phyloP scores from a whole-genome alignment of 2,888 invertebrate genomes.

The Temnothorax rugatulus region DNA sequence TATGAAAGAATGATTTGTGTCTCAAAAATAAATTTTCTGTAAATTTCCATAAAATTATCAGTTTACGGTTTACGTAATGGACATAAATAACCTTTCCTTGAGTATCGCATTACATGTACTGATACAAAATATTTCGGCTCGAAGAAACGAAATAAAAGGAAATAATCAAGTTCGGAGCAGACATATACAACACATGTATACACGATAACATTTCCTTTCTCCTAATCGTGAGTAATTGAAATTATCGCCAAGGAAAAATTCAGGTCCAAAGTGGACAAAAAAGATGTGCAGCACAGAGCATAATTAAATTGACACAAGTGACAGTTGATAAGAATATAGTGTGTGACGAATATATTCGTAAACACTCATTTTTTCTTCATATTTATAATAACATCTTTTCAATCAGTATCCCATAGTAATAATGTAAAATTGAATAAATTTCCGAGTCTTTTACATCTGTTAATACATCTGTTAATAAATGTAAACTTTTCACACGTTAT shows the following conservation, averaged over 20 bases:
- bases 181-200: background rate
- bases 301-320: slow-evolving; percentile 4
- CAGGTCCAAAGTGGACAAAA: background rate
- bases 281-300: background rate
- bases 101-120: background rate
- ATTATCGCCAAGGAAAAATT: background rate
- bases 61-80: background rate
- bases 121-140: slow-evolving; percentile 18
- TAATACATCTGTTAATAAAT: no score
- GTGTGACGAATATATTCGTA: background rate
- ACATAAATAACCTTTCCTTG: background rate
- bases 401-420: no score
- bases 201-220: background rate
- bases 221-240: background rate
- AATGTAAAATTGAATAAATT: no score
- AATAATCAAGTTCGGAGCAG: background rate
- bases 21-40: background rate
- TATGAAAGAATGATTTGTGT: background rate
- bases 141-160: background rate
- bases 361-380: background rate
- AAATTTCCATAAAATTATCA: background rate
- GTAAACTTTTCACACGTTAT: no score
- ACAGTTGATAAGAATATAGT: background rate
- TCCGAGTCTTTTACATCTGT: no score
- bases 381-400: background rate